Evolutionary conservation across 2,797 vertebrate genomes (phyloP).

Genomic region (Pseudopleuronectes americanus): DNA sequence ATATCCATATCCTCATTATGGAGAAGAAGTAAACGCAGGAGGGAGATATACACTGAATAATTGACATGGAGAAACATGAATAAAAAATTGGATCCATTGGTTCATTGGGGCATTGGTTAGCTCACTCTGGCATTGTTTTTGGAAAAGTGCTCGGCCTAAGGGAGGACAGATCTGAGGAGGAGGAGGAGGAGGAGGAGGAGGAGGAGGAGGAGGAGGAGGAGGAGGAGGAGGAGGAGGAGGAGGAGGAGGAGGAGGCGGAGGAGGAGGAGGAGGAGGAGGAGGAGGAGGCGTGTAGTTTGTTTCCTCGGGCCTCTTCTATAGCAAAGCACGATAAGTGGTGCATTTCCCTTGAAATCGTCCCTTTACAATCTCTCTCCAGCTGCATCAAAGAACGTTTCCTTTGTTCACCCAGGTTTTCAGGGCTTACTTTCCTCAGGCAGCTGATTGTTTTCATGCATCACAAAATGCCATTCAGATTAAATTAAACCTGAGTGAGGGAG

Average conservation of each 20-base stretch:
- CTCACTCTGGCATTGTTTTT: slow-evolving; percentile 37
- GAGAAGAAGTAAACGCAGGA: neutral
- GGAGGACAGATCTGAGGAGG: slow-evolving; percentile 31
- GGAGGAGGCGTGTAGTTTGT: slow-evolving; percentile 19
- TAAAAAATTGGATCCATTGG: slow-evolving; percentile 35
- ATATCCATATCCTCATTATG: neutral
- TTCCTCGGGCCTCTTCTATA: slow-evolving; percentile 21
- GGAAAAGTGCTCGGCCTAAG: slow-evolving; percentile 17
- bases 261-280: slow-evolving; percentile 36
- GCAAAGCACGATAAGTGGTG: slow-evolving; percentile 3
- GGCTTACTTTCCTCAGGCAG: slow-evolving; percentile 15
- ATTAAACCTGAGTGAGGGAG: slow-evolving; percentile 20
- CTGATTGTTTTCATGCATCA: slow-evolving; percentile 14
- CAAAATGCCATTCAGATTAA: slow-evolving; percentile 18
- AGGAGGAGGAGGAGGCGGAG: slow-evolving; percentile 39
- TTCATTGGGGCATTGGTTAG: slow-evolving; percentile 38
- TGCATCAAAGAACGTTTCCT: slow-evolving; percentile 5
- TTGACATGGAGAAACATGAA: slow-evolving; percentile 41
- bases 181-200: slow-evolving; percentile 36
- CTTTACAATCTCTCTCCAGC: slow-evolving; percentile 14
- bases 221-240: slow-evolving; percentile 33
- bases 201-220: slow-evolving; percentile 40
- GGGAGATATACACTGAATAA: slow-evolving; percentile 42
- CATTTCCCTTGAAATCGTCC: slow-evolving; percentile 17
- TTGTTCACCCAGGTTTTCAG: slow-evolving; percentile 8